Conservation (phyloP, 2,113 vertebrate species). For the Coptodon bakossiorum region DNA sequence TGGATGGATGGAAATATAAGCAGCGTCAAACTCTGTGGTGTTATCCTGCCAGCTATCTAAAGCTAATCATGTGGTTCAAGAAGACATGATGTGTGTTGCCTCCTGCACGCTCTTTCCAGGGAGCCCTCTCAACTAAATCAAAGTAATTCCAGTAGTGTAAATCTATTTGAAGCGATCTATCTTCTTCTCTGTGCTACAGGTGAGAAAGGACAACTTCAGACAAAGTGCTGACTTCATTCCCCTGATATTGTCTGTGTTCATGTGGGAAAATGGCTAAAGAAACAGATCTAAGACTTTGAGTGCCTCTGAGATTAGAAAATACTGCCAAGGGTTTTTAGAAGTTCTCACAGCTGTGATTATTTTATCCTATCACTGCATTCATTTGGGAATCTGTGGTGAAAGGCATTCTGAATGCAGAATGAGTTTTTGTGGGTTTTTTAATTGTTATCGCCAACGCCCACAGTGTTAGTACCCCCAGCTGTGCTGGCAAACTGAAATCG, state of each 20-base stretch:
- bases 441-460: not conserved
- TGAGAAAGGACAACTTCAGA: not conserved
- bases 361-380: not conserved
- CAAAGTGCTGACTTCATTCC: not conserved
- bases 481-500: not conserved
- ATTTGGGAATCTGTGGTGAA: not conserved
- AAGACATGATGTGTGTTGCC: not conserved
- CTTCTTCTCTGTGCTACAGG: not conserved
- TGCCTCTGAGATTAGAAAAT: not conserved
- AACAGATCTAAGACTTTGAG: not conserved
- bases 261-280: not conserved
- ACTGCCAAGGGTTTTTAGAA: not conserved
- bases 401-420: not conserved
- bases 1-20: not conserved
- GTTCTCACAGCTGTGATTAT: not conserved
- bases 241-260: not conserved
- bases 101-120: too few species aligned
- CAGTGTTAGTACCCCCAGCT: not conserved
- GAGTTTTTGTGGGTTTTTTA: not conserved
- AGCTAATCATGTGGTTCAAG: not conserved
- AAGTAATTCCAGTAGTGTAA: not conserved
- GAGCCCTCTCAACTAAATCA: not conserved
- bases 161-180: rapidly evolving
- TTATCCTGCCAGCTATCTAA: not conserved
- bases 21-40: rapidly evolving